Percentiles rank a stretch among this genome's conserved stretches.
Conservation (phyloP, 2,797 vertebrate species). For the Euthynnus affinis region DNA sequence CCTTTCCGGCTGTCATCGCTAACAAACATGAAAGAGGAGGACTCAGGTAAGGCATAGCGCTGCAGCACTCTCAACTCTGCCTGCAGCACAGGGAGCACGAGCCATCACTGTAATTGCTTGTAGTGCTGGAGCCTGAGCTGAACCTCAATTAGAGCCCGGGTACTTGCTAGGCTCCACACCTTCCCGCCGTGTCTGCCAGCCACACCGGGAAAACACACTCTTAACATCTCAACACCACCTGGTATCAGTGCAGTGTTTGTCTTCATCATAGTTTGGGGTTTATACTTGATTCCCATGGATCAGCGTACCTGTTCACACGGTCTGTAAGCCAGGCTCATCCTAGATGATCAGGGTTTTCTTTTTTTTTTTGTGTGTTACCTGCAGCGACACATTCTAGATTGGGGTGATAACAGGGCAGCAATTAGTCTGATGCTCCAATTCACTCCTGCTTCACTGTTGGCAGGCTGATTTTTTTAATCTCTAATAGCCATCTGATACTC, state of each 20-base stretch:
- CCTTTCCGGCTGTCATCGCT: slow-evolving; percentile 68
- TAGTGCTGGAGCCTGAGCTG: slow-evolving; percentile 72
- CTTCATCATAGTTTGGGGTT: slow-evolving; percentile 39
- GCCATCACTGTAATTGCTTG: slow-evolving; percentile 77
- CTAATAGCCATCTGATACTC: slow-evolving; percentile 52
- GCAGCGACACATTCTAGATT: slow-evolving; percentile 18
- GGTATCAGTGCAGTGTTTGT: slow-evolving; percentile 30
- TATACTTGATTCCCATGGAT: neutral
- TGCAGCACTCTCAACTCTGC: slow-evolving; percentile 63
- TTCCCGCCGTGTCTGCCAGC: slow-evolving; percentile 33
- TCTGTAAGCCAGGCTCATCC: neutral
- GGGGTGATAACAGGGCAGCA: slow-evolving; percentile 22
- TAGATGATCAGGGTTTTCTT: neutral
- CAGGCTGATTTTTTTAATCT: slow-evolving; percentile 48
- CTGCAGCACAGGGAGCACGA: slow-evolving; percentile 60
- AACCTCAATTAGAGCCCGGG: slow-evolving; percentile 75
- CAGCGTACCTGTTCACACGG: slow-evolving; percentile 1
- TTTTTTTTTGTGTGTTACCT: slow-evolving; percentile 6
- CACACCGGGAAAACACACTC: slow-evolving; percentile 11
- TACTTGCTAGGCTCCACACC: slow-evolving; percentile 64
- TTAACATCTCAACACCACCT: slow-evolving; percentile 26
- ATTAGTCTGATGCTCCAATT: slow-evolving; percentile 44
- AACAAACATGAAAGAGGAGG: slow-evolving; percentile 79
- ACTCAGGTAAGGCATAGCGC: slow-evolving; percentile 46
- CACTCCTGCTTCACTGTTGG: slow-evolving; percentile 26